A percentile compares a stretch with the other conserved stretches of the same genome.
Evolutionary conservation across 2,888 invertebrate species (phyloP).

Genomic region (Sclerodermus sp.): DNA sequence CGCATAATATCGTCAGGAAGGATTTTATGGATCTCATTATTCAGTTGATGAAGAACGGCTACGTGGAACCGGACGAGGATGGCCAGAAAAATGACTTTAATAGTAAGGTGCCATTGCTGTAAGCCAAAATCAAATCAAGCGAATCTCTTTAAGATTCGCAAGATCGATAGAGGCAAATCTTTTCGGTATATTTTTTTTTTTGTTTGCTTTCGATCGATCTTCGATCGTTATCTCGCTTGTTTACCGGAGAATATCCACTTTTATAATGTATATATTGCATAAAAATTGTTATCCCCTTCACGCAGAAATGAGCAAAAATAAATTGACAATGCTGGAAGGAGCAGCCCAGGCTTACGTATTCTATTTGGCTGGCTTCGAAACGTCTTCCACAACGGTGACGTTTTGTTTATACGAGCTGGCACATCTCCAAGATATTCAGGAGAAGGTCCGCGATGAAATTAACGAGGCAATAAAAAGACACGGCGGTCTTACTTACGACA

Average conservation of each 20-base stretch:
- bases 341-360: conserved; percentile 59
- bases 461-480: conserved; percentile 44
- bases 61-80: conserved; percentile 32
- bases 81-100: too few species aligned
- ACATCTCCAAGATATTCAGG: conserved; percentile 53
- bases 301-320: conserved; percentile 1
- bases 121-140: too few species aligned
- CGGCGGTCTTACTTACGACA: conserved; percentile 54
- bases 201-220: too few species aligned
- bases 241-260: too few species aligned
- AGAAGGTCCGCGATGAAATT: conserved; percentile 55
- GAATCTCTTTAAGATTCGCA: too few species aligned
- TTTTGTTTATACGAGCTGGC: conserved; percentile 59
- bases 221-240: too few species aligned
- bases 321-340: conserved; percentile 51
- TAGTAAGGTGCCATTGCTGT: too few species aligned
- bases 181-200: neutral
- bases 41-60: conserved; percentile 44
- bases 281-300: too few species aligned
- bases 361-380: conserved; percentile 60
- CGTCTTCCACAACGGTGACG: conserved; percentile 59
- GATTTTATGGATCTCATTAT: conserved; percentile 54
- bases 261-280: too few species aligned
- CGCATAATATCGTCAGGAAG: conserved; percentile 40
- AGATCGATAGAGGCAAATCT: too few species aligned